Evolutionary conservation across 2,113 vertebrate species (phyloP).

Genomic region (Glaucomys volans): DNA sequence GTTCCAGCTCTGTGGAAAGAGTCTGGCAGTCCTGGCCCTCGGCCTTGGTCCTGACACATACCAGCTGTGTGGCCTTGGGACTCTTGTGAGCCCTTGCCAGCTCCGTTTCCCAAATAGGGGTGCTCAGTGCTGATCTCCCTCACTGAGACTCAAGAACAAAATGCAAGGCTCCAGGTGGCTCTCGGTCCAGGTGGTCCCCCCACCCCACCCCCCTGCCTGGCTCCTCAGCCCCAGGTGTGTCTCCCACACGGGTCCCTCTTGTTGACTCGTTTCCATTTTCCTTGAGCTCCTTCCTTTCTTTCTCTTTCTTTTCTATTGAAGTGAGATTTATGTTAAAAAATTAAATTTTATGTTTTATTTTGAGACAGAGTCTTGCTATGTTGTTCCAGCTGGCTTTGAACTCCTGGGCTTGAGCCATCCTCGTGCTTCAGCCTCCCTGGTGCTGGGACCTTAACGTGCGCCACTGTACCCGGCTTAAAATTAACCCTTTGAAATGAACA

Average conservation of each 20-base stretch:
- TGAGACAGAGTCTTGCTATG: too few species aligned
- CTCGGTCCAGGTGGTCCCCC: too few species aligned
- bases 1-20: neutral
- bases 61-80: neutral
- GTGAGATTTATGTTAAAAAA: neutral
- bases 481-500: neutral
- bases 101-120: neutral
- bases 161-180: rapidly evolving
- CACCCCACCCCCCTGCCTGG: neutral
- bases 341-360: neutral
- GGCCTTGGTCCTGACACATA: neutral
- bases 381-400: neutral
- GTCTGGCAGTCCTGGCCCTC: neutral
- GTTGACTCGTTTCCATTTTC: neutral
- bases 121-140: neutral
- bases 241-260: too few species aligned
- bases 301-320: neutral
- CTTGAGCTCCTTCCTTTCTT: neutral
- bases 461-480: too few species aligned
- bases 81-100: neutral
- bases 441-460: neutral
- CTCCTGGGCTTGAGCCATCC: too few species aligned
- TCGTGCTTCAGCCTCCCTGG: neutral
- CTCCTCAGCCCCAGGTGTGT: neutral
- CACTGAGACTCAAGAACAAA: neutral